Evolutionary conservation across 2,797 vertebrate genomes (phyloP).

Genomic region (Notolabrus celidotus): DNA sequence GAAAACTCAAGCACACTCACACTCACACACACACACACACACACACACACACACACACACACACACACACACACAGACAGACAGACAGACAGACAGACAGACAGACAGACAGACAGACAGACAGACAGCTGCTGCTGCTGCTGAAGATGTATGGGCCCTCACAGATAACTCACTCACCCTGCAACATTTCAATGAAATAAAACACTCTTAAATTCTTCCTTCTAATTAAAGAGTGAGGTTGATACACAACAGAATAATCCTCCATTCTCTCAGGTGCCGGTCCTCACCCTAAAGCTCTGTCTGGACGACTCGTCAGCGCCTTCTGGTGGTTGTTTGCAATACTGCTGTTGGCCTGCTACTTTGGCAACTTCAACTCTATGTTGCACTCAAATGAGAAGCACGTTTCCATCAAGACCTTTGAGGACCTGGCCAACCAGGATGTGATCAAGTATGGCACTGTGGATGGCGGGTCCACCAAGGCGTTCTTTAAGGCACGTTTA

Average conservation of each 20-base stretch:
- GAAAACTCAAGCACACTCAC: too few relatives aligned
- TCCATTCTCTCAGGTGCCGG: conserved; percentile 85
- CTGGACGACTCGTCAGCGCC: conserved; percentile 86
- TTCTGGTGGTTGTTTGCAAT: conserved; percentile 93
- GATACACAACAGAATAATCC: too few relatives aligned
- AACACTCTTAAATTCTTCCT: too few relatives aligned
- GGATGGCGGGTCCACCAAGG: conserved; percentile 83
- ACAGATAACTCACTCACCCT: too few relatives aligned
- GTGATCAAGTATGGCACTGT: conserved; percentile 90
- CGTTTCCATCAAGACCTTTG: conserved; percentile 84
- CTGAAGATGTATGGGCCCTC: too few relatives aligned
- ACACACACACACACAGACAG: too few relatives aligned
- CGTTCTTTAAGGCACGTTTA: conserved; percentile 88
- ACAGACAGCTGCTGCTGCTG: too few relatives aligned
- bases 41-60: neutral
- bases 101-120: too few relatives aligned
- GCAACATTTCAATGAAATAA: too few relatives aligned
- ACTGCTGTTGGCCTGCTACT: conserved; percentile 88
- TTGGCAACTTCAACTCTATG: conserved; percentile 84
- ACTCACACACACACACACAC: neutral
- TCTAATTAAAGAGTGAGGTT: too few relatives aligned
- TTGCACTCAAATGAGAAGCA: conserved; percentile 79
- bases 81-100: too few relatives aligned
- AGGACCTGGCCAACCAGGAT: conserved; percentile 90
- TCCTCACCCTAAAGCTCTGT: conserved; percentile 88